These are phyloP conservation scores for Felis catus DNA, from an alignment of 2,113 vertebrate genomes.

Conservation along the genomic window F.catus_Fca126_mat1.0 CM031417.1:34449001-34449500, in stretches of 20 bases:
- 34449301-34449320: background rate
- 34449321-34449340: background rate
- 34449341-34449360: background rate
- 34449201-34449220: background rate
- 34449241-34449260: background rate
- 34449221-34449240: background rate
- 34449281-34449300: background rate
- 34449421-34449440: background rate
- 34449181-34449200: background rate
- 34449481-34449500: background rate
- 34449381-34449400: background rate
- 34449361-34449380: background rate
- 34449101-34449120: background rate
- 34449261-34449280: background rate
- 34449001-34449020: background rate
- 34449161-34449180: background rate
- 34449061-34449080: background rate
- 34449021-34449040: background rate
- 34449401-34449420: background rate
- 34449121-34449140: background rate
- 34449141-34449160: background rate
- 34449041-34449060: background rate
- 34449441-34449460: background rate
- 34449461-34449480: background rate
- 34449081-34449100: background rate